These are phyloP conservation scores for Synanthedon vespiformis DNA, from an alignment of 2,888 invertebrate genomes.

Conservation along the genomic window DNA sequence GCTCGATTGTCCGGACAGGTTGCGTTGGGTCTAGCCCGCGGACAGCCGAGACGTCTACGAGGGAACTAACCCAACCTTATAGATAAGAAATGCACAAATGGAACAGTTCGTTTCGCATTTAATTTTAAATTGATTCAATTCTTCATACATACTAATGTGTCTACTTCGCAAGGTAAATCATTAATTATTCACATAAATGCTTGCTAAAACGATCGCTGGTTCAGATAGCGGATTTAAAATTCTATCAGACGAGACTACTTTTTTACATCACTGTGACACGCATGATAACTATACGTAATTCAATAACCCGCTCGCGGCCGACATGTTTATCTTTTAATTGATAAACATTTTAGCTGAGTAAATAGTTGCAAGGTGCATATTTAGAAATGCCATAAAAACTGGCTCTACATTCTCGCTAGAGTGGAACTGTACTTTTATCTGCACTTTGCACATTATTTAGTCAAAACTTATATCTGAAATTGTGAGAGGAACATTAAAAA, in stretches of 20 bases:
- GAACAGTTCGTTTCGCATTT: conserved; percentile 26
- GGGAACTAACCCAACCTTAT: conserved; percentile 15
- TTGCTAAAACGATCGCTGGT: background rate
- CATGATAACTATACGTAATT: background rate
- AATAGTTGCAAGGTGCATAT: background rate
- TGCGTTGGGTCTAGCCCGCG: conserved; percentile 22
- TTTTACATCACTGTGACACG: background rate
- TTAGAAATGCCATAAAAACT: too few species aligned
- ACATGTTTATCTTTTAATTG: background rate
- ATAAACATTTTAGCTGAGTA: background rate
- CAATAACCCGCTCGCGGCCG: background rate
- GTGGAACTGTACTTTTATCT: too few species aligned
- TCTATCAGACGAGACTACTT: background rate
- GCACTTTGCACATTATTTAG: too few species aligned
- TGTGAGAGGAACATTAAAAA: too few species aligned
- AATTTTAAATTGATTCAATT: conserved; percentile 13
- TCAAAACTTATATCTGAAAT: too few species aligned
- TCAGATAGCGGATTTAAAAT: background rate
- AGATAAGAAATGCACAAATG: conserved; percentile 31
- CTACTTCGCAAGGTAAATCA: background rate
- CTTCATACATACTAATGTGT: background rate
- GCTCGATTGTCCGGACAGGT: conserved; percentile 15
- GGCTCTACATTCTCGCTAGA: too few species aligned
- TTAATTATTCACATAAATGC: background rate
- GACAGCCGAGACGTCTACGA: conserved; percentile 13